Base-by-base conservation (phyloP, 2,797 vertebrate species). In the Micrastur ruficollis region DNA sequence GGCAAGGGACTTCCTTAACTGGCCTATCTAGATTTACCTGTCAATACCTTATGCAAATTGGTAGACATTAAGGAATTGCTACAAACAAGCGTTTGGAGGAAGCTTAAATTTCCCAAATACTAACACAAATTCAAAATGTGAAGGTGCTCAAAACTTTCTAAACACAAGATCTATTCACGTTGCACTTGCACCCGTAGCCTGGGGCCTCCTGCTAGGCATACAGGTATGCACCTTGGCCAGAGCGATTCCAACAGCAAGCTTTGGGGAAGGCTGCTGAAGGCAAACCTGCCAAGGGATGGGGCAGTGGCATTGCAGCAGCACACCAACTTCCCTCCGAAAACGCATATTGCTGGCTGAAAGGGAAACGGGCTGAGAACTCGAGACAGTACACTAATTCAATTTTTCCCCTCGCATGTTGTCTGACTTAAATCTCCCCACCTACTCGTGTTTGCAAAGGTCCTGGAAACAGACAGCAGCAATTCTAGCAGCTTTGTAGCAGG, bases 391-490 rank as follows among this genome's bases (percentile, higher is more conserved):
- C 52, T 61, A 56, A 46, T 68, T 22, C 62, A 31, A 4, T 53
- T 63, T 61, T 46, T 73, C 36, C 23, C n/a, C 26, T 86, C 2
- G 0, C 12, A 14, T 14, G 26, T 32, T 74, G 38, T 56, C 52
- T 79, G 81, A 91, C 32, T 86, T 58, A 58, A 67, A 44, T 80
- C 68, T 79, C 18, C 27, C 55, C 47, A 49, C 23, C 22, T 68
- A 79, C 42, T 94, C 4, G 2, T 88, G 66, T 70, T 62, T 72
- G 73, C 66, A 93, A 59, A 90, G 58, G 70, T 75, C 79, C 72
- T 90, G 73, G 62, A 66, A 65, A 83, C 18, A 80, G 61, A 40
- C 7, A 79, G 80, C 76, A 93, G 66, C 79, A 89, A 91, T 67
- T 80, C 61, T 46, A 88, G 44, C 16, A 85, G 83, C 55, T 78